Evolutionary conservation across 37 sponge, comb jelly and placozoan species (phyloP).

Genomic region (Diacarnus erythraeanus): DNA sequence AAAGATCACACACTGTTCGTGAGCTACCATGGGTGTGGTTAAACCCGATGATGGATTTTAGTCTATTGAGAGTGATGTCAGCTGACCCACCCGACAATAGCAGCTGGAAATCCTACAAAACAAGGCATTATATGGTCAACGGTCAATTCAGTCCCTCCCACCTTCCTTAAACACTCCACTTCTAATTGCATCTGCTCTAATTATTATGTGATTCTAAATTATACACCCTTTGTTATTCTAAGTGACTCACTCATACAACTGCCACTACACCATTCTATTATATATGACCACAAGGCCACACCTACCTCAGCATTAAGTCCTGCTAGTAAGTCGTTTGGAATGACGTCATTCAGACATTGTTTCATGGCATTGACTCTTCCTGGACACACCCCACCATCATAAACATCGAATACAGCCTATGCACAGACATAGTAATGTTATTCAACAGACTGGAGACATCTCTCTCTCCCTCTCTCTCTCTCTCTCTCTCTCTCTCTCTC

Average conservation of each 20-base stretch:
- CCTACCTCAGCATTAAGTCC: constrained; percentile 87
- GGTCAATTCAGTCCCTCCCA: too few relatives aligned
- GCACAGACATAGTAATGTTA: neutral
- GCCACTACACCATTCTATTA: too few relatives aligned
- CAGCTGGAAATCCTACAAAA: constrained; percentile 84
- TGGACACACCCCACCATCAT: constrained; percentile 84
- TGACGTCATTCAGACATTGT: constrained; percentile 75
- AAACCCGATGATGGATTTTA: constrained; percentile 77
- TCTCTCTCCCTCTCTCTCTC: neutral
- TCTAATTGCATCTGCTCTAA: too few relatives aligned
- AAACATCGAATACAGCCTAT: constrained; percentile 76
- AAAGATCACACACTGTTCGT: constrained; percentile 49
- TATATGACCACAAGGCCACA: neutral
- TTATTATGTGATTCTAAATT: too few relatives aligned
- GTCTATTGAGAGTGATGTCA: constrained; percentile 63
- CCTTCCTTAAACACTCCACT: too few relatives aligned
- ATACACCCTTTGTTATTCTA: too few relatives aligned
- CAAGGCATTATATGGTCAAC: too few relatives aligned
- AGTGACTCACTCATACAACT: neutral
- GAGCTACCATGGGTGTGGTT: constrained; percentile 70
- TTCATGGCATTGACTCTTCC: constrained; percentile 81
- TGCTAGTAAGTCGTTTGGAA: constrained; percentile 69
- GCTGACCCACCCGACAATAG: constrained; percentile 88
- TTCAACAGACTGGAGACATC: neutral
- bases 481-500: too few relatives aligned